Evolutionary conservation across 2,113 vertebrate genomes (phyloP).

Genomic region (Chauna torquata): DNA sequence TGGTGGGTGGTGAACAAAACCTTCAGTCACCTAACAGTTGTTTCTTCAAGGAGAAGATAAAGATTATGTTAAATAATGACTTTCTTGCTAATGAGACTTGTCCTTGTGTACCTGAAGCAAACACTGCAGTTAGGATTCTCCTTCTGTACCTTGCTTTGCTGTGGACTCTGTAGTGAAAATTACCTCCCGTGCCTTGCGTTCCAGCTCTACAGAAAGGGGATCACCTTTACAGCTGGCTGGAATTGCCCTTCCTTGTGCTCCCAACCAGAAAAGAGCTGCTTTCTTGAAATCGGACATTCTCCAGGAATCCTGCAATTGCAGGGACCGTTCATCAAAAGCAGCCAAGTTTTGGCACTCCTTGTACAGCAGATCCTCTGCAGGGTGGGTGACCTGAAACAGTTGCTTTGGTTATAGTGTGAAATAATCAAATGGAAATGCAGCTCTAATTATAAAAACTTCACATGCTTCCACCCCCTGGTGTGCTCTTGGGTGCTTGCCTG

Average conservation of each 20-base stretch:
- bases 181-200: neutral
- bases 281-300: constrained; percentile 15
- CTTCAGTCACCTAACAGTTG: neutral
- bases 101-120: constrained; percentile 24
- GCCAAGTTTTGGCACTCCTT: neutral
- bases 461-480: neutral
- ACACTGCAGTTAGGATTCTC: constrained; percentile 1
- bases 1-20: neutral
- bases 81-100: constrained; percentile 3
- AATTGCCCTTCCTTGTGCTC: neutral
- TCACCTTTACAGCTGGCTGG: neutral
- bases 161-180: neutral
- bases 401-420: neutral
- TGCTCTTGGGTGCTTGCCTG: neutral
- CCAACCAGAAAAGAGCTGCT: neutral
- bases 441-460: neutral
- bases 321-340: neutral
- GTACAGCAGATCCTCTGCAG: neutral
- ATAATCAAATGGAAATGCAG: neutral
- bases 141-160: neutral
- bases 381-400: neutral
- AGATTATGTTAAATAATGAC: constrained; percentile 16
- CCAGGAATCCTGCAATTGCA: constrained; percentile 8
- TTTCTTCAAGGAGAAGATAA: constrained; percentile 4
- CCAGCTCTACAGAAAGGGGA: neutral